Evolutionary conservation across 2,888 invertebrate genomes (phyloP).

Genomic region (Allacma fusca): DNA sequence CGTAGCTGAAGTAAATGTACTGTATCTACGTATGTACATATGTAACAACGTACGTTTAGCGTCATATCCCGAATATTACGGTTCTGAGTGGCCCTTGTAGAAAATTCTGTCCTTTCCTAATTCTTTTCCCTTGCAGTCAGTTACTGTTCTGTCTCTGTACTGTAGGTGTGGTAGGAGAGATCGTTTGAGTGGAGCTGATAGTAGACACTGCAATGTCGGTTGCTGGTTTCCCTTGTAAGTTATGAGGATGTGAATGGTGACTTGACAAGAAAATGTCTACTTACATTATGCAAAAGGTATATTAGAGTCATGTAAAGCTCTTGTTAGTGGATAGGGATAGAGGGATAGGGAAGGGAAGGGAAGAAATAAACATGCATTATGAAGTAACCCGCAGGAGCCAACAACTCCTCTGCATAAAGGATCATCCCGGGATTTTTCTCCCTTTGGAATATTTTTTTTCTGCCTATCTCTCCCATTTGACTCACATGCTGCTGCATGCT

Average conservation of each 20-base stretch:
- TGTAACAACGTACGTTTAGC: too few species aligned
- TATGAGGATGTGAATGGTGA: constrained; percentile 29
- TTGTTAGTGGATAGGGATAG: constrained; percentile 31
- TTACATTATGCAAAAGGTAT: constrained; percentile 31
- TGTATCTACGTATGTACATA: too few species aligned
- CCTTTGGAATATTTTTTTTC: constrained; percentile 33
- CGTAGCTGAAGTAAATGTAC: too few species aligned
- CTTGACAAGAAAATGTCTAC: constrained; percentile 21
- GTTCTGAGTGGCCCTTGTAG: constrained; percentile 30
- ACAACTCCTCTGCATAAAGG: constrained; percentile 33
- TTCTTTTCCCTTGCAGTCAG: constrained; percentile 3
- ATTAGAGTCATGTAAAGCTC: constrained; percentile 36
- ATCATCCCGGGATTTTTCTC: constrained; percentile 40
- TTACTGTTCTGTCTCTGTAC: too few species aligned
- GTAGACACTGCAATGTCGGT: not conserved
- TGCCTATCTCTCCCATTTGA: too few species aligned
- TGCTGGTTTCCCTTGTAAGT: not conserved
- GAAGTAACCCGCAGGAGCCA: constrained; percentile 32
- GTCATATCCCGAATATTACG: not conserved
- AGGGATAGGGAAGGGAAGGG: too few species aligned
- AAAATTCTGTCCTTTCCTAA: constrained; percentile 16
- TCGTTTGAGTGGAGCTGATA: too few species aligned
- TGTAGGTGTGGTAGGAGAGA: too few species aligned
- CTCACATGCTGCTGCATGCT: not conserved
- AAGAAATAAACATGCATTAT: constrained; percentile 36